phyloP scores from a whole-genome alignment of 2,113 vertebrate genomes.

The Cynoglossus semilaevis region DNA sequence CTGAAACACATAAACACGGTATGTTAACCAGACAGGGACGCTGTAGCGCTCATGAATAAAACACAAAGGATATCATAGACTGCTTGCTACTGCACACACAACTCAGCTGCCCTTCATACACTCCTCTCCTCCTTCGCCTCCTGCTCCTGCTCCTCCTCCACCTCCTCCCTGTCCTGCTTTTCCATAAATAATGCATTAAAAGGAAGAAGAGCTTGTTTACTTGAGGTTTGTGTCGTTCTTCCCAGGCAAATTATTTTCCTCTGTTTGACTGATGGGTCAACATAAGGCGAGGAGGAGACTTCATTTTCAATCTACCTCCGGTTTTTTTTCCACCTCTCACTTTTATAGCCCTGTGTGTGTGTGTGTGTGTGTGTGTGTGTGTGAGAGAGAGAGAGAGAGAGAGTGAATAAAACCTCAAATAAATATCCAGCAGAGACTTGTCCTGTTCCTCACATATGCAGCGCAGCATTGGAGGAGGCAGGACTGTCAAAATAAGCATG shows the following conservation, averaged over 20 bases:
- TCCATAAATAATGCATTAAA: constrained; percentile 75
- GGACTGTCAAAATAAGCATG: constrained; percentile 18
- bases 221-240: constrained; percentile 63
- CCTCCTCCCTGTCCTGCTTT: constrained; percentile 35
- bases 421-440: constrained; percentile 10
- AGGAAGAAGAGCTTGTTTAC: constrained; percentile 70
- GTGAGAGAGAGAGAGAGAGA: no score
- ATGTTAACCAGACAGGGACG: constrained; percentile 67
- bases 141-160: constrained; percentile 4
- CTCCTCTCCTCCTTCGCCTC: constrained; percentile 9
- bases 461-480: neutral
- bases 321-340: constrained; percentile 8
- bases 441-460: constrained; percentile 8
- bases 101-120: constrained; percentile 18
- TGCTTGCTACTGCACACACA: constrained; percentile 41
- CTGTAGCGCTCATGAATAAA: constrained; percentile 71
- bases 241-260: constrained; percentile 65
- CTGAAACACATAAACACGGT: constrained; percentile 46
- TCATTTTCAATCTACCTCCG: constrained; percentile 18
- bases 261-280: constrained; percentile 67
- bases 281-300: constrained; percentile 50
- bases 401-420: constrained; percentile 7
- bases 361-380: neutral
- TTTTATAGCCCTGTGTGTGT: constrained; percentile 1
- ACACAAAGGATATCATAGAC: constrained; percentile 73